phyloP scores from a whole-genome alignment of 2,113 vertebrate genomes.

The Odobenus rosmarus region DNA sequence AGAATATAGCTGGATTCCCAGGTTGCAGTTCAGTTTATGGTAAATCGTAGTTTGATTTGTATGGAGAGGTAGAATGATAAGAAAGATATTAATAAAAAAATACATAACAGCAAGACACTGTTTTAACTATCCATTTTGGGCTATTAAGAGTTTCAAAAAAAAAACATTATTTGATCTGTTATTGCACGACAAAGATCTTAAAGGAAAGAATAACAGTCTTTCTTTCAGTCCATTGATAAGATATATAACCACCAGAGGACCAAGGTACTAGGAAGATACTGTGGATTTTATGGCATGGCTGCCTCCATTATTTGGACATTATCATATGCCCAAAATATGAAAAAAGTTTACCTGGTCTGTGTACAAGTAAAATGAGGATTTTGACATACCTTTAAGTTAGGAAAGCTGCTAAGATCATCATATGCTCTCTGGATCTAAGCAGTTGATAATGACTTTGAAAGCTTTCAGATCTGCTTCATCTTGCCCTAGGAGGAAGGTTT shows the following conservation, averaged over 20 bases:
- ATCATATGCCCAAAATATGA: background rate
- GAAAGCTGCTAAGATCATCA: background rate
- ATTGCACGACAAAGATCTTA: conserved; percentile 34
- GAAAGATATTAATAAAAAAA: conserved; percentile 60
- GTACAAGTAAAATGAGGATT: background rate
- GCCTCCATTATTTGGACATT: background rate
- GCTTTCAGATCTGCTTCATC: background rate
- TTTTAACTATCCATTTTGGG: conserved; percentile 53
- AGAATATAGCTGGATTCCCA: conserved; percentile 28
- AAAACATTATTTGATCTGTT: conserved; percentile 23
- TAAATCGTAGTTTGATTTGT: conserved; percentile 56
- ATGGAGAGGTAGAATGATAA: conserved; percentile 57
- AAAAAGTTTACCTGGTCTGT: background rate
- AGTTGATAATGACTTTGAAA: background rate
- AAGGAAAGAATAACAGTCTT: background rate
- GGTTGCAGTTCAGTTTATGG: conserved; percentile 52
- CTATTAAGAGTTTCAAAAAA: conserved; percentile 37
- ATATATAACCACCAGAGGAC: background rate
- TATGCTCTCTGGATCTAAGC: background rate
- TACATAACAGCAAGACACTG: background rate
- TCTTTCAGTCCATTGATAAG: background rate
- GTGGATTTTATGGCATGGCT: background rate
- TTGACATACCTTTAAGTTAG: background rate
- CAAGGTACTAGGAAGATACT: background rate
- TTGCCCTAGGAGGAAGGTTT: background rate